A percentile compares a stretch with the other conserved stretches of the same genome.
These are phyloP conservation scores for Macroglossus sobrinus DNA, from an alignment of 2,113 vertebrate genomes.

Conservation along the genomic window DNA sequence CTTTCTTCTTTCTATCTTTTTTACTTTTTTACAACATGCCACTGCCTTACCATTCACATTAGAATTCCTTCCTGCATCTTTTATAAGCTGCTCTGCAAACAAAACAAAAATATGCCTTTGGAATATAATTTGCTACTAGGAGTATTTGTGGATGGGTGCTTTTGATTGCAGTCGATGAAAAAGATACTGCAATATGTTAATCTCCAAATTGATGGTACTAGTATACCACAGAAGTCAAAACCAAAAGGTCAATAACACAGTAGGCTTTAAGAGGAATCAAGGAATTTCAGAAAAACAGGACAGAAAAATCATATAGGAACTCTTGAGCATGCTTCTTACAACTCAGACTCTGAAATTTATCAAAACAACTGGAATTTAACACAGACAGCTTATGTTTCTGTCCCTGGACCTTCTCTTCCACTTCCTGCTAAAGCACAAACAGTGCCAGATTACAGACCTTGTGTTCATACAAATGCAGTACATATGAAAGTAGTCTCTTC, in stretches of 20 bases:
- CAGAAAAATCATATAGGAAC: not conserved
- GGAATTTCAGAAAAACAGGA: conserved; percentile 6
- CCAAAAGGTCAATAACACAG: not conserved
- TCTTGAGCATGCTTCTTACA: not conserved
- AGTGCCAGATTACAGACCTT: not conserved
- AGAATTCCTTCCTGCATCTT: not conserved
- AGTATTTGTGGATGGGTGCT: not conserved
- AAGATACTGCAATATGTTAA: not conserved
- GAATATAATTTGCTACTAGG: not conserved
- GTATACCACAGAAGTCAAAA: conserved; percentile 8
- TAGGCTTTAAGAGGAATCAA: not conserved
- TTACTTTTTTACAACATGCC: not conserved
- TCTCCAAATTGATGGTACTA: not conserved
- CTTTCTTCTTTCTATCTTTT: not conserved
- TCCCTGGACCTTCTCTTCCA: not conserved
- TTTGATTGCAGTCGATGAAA: not conserved
- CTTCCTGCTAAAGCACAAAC: not conserved
- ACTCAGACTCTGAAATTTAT: not conserved
- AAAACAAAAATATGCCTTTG: not conserved
- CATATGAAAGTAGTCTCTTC: not conserved
- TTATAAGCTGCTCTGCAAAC: not conserved
- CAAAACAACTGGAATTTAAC: not conserved
- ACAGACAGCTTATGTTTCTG: not conserved
- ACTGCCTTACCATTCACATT: not conserved
- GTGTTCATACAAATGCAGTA: not conserved